Evolutionary conservation across 2,797 vertebrate species (phyloP).

Genomic region (Echiichthys vipera): DNA sequence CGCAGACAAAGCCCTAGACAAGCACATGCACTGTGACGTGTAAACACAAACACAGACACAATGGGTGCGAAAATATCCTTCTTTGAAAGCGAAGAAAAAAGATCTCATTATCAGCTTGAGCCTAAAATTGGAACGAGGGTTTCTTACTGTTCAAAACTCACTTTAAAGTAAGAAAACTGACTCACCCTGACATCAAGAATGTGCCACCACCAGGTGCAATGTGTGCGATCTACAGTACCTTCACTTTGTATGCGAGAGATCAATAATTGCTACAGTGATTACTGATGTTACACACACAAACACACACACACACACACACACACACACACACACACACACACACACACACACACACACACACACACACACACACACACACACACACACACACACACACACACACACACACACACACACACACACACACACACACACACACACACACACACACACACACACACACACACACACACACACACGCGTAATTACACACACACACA

Average conservation of each 20-base stretch:
- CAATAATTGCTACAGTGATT: constrained; percentile 68
- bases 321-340: too few species aligned
- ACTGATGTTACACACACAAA: too few species aligned
- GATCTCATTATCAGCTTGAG: constrained; percentile 62
- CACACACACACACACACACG: too few species aligned
- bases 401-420: too few species aligned
- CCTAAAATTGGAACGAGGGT: constrained; percentile 43
- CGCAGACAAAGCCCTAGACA: constrained; percentile 53
- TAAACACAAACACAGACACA: constrained; percentile 74
- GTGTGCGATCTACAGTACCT: background rate
- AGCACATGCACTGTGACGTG: constrained; percentile 50
- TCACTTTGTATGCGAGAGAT: constrained; percentile 42
- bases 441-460: too few species aligned
- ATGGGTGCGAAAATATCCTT: constrained; percentile 51
- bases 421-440: too few species aligned
- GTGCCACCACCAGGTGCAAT: background rate
- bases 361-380: too few species aligned
- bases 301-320: too few species aligned
- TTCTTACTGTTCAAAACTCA: constrained; percentile 1
- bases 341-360: too few species aligned
- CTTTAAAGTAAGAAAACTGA: background rate
- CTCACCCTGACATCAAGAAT: background rate
- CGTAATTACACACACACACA: too few species aligned
- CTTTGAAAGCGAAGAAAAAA: constrained; percentile 54
- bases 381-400: too few species aligned